Evolutionary conservation across 2,113 vertebrate genomes (phyloP).

Genomic region (Sinocyclocheilus anshuiensis): DNA sequence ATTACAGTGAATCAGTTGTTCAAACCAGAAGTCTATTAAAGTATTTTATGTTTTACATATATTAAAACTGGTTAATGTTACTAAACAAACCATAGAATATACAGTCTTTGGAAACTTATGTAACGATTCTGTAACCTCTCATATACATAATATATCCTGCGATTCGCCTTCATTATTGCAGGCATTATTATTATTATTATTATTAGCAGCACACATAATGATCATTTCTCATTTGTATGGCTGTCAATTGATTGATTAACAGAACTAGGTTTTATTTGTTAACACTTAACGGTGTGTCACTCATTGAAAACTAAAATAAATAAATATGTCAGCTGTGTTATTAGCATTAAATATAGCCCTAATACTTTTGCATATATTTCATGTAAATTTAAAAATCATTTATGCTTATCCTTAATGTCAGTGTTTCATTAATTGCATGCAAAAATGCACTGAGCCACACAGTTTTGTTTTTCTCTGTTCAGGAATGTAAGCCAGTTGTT

Average conservation of each 20-base stretch:
- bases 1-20: conserved; percentile 39
- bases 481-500: neutral
- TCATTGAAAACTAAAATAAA: neutral
- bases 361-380: neutral
- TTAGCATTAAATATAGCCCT: neutral
- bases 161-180: too few relatives aligned
- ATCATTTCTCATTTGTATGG: neutral
- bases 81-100: neutral
- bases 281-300: neutral
- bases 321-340: neutral
- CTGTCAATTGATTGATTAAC: neutral
- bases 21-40: conserved; percentile 22
- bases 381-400: neutral
- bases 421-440: neutral
- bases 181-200: neutral
- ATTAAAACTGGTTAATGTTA: neutral
- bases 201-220: neutral
- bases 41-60: conserved; percentile 1
- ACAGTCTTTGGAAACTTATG: neutral
- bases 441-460: neutral
- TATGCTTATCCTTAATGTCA: neutral
- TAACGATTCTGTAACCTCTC: too few relatives aligned
- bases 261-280: neutral
- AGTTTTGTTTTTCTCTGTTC: neutral
- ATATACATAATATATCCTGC: too few relatives aligned